phyloP scores from a whole-genome alignment of 2,113 vertebrate genomes.

The Apaloderma vittatum region DNA sequence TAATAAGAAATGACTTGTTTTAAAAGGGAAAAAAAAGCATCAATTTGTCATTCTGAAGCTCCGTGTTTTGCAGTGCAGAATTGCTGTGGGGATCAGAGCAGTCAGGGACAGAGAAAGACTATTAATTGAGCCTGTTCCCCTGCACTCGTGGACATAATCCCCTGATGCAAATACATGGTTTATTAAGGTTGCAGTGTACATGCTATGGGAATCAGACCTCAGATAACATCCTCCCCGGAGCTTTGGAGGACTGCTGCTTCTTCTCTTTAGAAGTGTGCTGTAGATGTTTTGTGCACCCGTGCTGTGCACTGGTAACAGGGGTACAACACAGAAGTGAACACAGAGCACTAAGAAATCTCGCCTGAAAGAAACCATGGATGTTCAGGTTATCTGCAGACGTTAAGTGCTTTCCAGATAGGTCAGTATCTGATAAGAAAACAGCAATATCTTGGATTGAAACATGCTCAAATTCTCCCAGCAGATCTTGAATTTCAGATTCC shows the following conservation, averaged over 20 bases:
- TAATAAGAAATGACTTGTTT: slow-evolving; percentile 55
- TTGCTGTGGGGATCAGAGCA: slow-evolving; percentile 23
- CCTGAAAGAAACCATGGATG: neutral
- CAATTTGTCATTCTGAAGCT: slow-evolving; percentile 5
- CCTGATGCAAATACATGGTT: slow-evolving; percentile 47
- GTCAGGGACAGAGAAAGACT: neutral
- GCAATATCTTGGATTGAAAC: neutral
- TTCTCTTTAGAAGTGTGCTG: neutral
- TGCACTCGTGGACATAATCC: slow-evolving; percentile 8
- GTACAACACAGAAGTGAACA: neutral
- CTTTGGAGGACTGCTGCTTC: neutral
- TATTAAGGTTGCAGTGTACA: slow-evolving; percentile 48
- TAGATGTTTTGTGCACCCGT: neutral
- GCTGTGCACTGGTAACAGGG: neutral
- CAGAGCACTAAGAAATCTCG: neutral
- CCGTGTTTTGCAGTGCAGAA: neutral
- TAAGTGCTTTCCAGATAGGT: neutral
- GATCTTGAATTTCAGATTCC: neutral
- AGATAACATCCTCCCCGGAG: slow-evolving; percentile 6
- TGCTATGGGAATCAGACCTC: slow-evolving; percentile 10
- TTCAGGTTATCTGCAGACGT: neutral
- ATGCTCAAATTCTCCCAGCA: neutral
- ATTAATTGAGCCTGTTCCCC: slow-evolving; percentile 29
- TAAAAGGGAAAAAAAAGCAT: neutral
- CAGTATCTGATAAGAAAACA: neutral